phyloP scores from a whole-genome alignment of 2,113 vertebrate species.

The Xyrauchen texanus region DNA sequence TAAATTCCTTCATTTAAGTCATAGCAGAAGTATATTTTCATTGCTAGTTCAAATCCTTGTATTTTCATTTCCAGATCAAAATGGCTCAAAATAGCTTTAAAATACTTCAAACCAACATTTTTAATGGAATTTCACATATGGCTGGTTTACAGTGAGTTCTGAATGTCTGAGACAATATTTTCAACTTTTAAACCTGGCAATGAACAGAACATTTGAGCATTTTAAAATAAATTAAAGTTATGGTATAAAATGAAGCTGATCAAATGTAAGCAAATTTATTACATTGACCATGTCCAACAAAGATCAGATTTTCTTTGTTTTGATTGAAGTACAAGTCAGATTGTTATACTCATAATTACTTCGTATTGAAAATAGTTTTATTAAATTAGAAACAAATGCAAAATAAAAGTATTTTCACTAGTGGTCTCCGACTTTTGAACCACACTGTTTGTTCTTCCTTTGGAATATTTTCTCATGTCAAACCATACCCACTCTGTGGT shows the following conservation, averaged over 20 bases:
- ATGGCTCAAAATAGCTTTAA: too few relatives aligned
- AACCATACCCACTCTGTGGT: not conserved
- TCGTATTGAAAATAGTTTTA: not conserved
- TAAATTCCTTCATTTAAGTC: slow-evolving; percentile 11
- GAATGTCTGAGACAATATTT: not conserved
- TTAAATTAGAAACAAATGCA: too few relatives aligned
- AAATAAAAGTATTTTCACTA: too few relatives aligned
- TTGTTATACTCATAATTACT: not conserved
- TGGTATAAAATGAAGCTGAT: too few relatives aligned
- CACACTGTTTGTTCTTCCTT: too few relatives aligned
- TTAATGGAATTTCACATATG: not conserved
- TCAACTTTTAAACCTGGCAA: not conserved
- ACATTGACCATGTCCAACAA: too few relatives aligned
- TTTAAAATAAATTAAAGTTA: too few relatives aligned
- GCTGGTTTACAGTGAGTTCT: not conserved
- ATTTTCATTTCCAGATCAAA: not conserved
- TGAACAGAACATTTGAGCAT: not conserved
- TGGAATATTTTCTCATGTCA: too few relatives aligned
- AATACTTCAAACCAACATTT: not conserved
- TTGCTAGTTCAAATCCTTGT: not conserved
- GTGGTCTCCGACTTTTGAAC: too few relatives aligned
- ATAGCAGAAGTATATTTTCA: not conserved
- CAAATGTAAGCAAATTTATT: too few relatives aligned
- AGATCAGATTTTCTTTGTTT: too few relatives aligned
- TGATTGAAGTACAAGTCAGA: too few relatives aligned